A percentile compares a stretch with the other conserved stretches of the same genome.
phyloP scores from a whole-genome alignment of 1,140 invertebrate genomes.

The Matsumurasca onukii region DNA sequence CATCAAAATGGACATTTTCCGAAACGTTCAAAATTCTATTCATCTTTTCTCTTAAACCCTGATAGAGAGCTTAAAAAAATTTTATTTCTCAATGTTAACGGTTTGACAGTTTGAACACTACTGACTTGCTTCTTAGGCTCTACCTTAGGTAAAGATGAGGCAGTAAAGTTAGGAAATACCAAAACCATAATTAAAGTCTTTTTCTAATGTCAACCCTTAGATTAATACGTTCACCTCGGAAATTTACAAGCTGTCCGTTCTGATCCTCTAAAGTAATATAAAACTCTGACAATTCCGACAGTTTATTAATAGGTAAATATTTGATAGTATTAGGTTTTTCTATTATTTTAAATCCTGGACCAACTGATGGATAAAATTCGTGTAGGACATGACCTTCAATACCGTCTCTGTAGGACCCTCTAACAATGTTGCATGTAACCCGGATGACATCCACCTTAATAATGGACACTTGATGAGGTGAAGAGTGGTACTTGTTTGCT shows the following conservation, averaged over 20 bases:
- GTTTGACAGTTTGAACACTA: slow-evolving; percentile 12
- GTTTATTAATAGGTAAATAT: slow-evolving; percentile 36
- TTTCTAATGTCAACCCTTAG: slow-evolving; percentile 29
- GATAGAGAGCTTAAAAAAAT: slow-evolving; percentile 36
- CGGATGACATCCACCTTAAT: slow-evolving; percentile 25
- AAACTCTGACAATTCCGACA: slow-evolving; percentile 28
- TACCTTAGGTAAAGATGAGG: background rate
- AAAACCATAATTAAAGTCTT: slow-evolving; percentile 30
- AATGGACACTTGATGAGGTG: slow-evolving; percentile 24
- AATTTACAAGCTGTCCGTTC: slow-evolving; percentile 36
- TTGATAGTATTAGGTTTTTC: slow-evolving; percentile 37
- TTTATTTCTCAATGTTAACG: slow-evolving; percentile 37
- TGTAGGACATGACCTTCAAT: slow-evolving; percentile 42
- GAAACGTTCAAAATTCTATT: slow-evolving; percentile 41
- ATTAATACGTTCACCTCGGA: slow-evolving; percentile 37
- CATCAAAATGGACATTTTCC: slow-evolving; percentile 37
- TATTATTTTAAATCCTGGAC: slow-evolving; percentile 43
- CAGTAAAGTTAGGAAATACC: background rate
- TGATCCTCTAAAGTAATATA: slow-evolving; percentile 36
- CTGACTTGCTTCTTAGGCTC: background rate
- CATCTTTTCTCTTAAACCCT: slow-evolving; percentile 31
- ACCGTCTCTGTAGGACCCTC: slow-evolving; percentile 43
- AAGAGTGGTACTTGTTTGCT: slow-evolving; percentile 3
- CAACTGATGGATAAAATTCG: slow-evolving; percentile 43
- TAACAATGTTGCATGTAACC: slow-evolving; percentile 32